Base-by-base conservation (phyloP, 2,797 vertebrate species). In the Valencia hispanica region DNA sequence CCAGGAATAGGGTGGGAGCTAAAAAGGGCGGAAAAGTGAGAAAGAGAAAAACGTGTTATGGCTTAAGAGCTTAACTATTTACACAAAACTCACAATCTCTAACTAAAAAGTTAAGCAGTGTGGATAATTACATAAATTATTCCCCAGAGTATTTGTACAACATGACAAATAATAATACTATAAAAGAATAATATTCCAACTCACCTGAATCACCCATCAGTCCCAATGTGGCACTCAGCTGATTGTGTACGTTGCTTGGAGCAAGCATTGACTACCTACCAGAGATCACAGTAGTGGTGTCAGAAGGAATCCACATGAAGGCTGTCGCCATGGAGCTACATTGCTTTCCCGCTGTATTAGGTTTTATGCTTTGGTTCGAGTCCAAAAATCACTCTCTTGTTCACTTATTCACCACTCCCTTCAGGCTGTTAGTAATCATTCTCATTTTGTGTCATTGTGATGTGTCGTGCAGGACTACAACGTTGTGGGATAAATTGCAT, bases 1-100 rank as follows among this genome's bases (percentile, higher is more conserved):
- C 69, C 32, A 82, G 47, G 70, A 53, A 47, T 55, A 18, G 81
- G 63, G 50, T 84, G 53, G 65, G 74, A 36, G 34, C 74, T 79
- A 81, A 68, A 81, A 77, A 69, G 50, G 78, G 10, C 50, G 61
- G 51, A 77, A 53, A 68, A 84, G 22, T 45, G n/a, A 79, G 50
- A 66, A 82, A 36, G 61, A n/a, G 34, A 70, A 74, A 32, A 85
- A 79, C 69, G 68, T 41, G 47, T 11, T 34, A 43, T 25, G 50
- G 27, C 27, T 81, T 36, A 81, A 72, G 57, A 61, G 75, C 68
- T 77, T 72, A 74, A 70, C 25, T 27, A 61, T 63, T 51, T 53
- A 43, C 45, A 65, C 47, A 71, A n/a, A n/a, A n/a, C 10, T 75
- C 63, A n/a, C 10, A 43, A 7, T 39, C 10, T 25, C 43, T 36